phyloP scores from a whole-genome alignment of 2,888 invertebrate species.

The Sminthurides aquaticus region DNA sequence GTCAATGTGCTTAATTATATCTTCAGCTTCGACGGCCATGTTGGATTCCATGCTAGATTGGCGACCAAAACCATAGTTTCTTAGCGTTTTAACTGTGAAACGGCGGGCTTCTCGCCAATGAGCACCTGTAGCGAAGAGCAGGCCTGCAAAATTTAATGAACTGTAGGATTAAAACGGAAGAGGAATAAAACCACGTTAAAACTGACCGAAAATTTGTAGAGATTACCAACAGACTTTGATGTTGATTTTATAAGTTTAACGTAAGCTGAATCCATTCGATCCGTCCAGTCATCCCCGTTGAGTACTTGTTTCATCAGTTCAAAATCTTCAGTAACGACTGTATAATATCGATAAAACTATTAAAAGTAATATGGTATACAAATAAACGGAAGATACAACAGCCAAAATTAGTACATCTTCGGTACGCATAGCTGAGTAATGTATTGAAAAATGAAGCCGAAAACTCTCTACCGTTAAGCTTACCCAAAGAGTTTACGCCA shows the following conservation, averaged over 20 bases:
- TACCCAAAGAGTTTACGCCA: not conserved
- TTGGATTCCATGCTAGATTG: constrained; percentile 20
- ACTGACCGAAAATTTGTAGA: no score
- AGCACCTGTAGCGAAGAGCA: constrained; percentile 20
- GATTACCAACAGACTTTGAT: constrained; percentile 30
- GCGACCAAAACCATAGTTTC: constrained; percentile 29
- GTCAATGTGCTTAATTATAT: constrained; percentile 16
- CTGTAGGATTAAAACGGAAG: no score
- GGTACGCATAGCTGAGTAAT: no score
- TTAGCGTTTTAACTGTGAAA: constrained; percentile 19
- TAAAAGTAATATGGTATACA: no score
- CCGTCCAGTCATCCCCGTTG: constrained; percentile 22
- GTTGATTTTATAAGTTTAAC: constrained; percentile 27
- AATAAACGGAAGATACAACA: no score
- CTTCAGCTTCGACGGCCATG: constrained; percentile 19
- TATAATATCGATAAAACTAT: no score
- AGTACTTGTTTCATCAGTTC: constrained; percentile 21
- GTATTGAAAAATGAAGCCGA: no score
- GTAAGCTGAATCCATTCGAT: constrained; percentile 22
- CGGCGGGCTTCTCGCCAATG: constrained; percentile 27
- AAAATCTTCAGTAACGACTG: constrained; percentile 23
- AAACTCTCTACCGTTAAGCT: no score
- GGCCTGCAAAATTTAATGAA: constrained; percentile 8
- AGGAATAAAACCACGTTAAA: no score
- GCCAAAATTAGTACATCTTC: no score